Evolutionary conservation across 2,888 invertebrate genomes (phyloP), one percentile per base, ranked within the genome.

Genomic region (Serrognathus titanus): DNA sequence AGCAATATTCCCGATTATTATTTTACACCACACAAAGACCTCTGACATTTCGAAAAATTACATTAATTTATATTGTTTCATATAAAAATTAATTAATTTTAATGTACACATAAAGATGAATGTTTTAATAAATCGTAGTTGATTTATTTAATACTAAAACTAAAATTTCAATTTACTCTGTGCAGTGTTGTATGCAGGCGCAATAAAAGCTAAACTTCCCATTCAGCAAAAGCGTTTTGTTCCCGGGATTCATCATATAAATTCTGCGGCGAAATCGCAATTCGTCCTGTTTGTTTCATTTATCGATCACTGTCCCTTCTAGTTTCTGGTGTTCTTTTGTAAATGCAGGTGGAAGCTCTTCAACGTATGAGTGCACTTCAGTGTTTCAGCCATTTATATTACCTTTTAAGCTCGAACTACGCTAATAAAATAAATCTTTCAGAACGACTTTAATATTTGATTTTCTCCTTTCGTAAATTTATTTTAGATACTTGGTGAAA

Each of bases 301-400:
- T 43, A 43, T 43, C 43, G 43, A 43, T 43, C 20, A 20, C 9
- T 43, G 43, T 43, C 43, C 47, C 40, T 53, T 53, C 38, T 39
- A 48, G 37, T 46, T 36, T n/a, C 37, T 38, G 37, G 40, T 48
- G 38, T 48, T 53, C 43, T 53, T 53, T 24, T 12, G 35, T 31
- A 47, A 53, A 53, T 53, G 12, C 35, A 38, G 40, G 48, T 48
- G 24, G 39, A 39, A 47, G 47, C 47, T 48, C 39, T 53, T 53
- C 48, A 53, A 53, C 41, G 50, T 35, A 37, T 54, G 49, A 49
- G 54, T 45, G 49, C 54, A 54, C 54, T 54, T 41, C 36, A 43
- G 16, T 54, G 49, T 54, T 49, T 54, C 49, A 45, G 36, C 47
- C 49, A 54, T 54, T 54, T 54, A 50, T 49, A 49, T 16, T 54